Evolutionary conservation across 1,140 invertebrate species (phyloP), one percentile per base, ranked within the genome.

Genomic region (Popillia japonica): DNA sequence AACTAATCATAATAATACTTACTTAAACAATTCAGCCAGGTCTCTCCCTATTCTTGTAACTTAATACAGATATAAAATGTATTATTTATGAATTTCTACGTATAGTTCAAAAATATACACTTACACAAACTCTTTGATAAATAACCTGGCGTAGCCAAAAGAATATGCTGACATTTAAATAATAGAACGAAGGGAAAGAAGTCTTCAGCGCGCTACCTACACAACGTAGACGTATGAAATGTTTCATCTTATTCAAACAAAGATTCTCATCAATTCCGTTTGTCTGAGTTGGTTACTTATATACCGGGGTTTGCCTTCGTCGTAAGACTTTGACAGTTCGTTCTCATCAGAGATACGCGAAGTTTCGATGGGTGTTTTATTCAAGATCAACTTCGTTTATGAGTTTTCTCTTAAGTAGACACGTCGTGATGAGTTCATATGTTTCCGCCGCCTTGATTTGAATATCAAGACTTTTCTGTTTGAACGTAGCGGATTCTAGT

Each of bases 341-440:
- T 68, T 68, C 61, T 23, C 61, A 68, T 68, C 61, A 68, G 22
- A n/a, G 61, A 27, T 23, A 34, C 61, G 61, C 61, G 22, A 34
- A 68, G 61, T 68, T 68, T 68, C 61, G 61, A 68, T 68, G 61
- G 61, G 8, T 68, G 61, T 68, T 68, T 68, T 68, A 68, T 68
- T 68, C 61, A 68, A 68, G 61, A 68, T 68, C 61, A 68, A 68
- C 61, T 68, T 68, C 61, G 61, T 68, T 68, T 68, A 68, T 68
- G 61, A 68, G 61, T 68, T 68, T 68, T 68, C 61, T 34, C 61
- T 68, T 68, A 68, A 68, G 61, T 68, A 68, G 61, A 68, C 61
- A 68, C 61, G 61, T 68, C 22, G 27, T 68, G 61, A 68, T 68
- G 61, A 68, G 61, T 68, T 68, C 61, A 68, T 68, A 68, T 68